Percentiles rank a stretch among this genome's conserved stretches.
These are phyloP conservation scores for Diglossa cyanea DNA, from an alignment of 2,797 vertebrate species.

Conservation along the genomic window DNA sequence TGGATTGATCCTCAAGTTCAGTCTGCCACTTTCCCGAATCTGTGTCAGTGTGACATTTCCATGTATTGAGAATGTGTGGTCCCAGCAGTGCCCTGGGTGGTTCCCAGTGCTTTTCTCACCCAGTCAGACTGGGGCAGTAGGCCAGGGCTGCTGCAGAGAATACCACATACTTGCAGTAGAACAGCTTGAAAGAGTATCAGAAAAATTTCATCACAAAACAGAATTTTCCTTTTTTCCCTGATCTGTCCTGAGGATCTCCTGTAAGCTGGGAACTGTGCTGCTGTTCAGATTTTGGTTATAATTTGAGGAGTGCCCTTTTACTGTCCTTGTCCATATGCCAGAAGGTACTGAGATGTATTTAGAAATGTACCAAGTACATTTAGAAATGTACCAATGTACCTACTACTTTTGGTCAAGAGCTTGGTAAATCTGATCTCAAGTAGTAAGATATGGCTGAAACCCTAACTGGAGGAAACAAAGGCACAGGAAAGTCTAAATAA, in stretches of 20 bases:
- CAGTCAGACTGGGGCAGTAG: neutral
- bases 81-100: neutral
- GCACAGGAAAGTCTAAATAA: neutral
- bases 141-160: neutral
- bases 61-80: neutral
- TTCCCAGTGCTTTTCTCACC: neutral
- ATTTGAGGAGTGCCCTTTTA: neutral
- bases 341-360: neutral
- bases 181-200: neutral
- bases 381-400: neutral
- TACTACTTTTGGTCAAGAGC: neutral
- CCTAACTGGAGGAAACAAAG: neutral
- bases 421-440: neutral
- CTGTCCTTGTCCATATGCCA: neutral
- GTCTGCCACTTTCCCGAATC: neutral
- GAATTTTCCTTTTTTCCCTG: fast-evolving
- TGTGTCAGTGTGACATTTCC: neutral
- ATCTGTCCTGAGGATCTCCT: neutral
- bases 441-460: neutral
- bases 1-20: neutral
- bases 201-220: neutral
- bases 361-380: neutral
- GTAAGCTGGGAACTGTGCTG: neutral
- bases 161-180: neutral
- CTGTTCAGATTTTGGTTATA: neutral